These are phyloP conservation scores for Aplochiton taeniatus DNA, from an alignment of 2,797 vertebrate species.

Conservation along the genomic window DNA sequence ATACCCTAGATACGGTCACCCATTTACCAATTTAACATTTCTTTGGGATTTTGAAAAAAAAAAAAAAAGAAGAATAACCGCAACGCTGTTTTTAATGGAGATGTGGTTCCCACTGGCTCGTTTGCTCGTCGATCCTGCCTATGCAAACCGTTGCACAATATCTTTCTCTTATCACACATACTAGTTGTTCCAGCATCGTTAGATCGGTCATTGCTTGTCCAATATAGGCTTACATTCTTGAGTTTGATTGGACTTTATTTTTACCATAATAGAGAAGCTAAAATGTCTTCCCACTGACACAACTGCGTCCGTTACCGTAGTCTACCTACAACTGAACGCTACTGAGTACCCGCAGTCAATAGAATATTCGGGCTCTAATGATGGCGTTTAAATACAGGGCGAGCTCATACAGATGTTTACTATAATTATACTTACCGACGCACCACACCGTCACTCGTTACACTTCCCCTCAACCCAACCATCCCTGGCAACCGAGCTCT, in stretches of 20 bases:
- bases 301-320: background rate
- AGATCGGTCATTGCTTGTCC: background rate
- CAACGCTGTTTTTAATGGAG: conserved; percentile 54
- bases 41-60: too few species aligned
- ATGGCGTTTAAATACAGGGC: background rate
- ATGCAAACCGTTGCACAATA: too few species aligned
- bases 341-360: background rate
- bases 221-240: conserved; percentile 6
- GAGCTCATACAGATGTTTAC: conserved; percentile 27
- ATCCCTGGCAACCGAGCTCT: conserved; percentile 30
- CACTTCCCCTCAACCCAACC: background rate
- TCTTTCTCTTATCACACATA: too few species aligned
- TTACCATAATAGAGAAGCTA: background rate
- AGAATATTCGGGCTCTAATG: conserved; percentile 5
- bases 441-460: background rate
- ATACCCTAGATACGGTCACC: too few species aligned
- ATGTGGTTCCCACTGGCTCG: conserved; percentile 50
- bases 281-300: conserved; percentile 10
- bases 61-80: too few species aligned
- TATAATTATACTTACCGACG: conserved; percentile 16
- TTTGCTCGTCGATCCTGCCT: conserved; percentile 17
- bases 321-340: background rate
- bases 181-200: background rate
- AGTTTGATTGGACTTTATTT: conserved; percentile 44
- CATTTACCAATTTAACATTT: too few species aligned